Conservation (phyloP, 2,113 vertebrate species). For the Panurus biarmicus region DNA sequence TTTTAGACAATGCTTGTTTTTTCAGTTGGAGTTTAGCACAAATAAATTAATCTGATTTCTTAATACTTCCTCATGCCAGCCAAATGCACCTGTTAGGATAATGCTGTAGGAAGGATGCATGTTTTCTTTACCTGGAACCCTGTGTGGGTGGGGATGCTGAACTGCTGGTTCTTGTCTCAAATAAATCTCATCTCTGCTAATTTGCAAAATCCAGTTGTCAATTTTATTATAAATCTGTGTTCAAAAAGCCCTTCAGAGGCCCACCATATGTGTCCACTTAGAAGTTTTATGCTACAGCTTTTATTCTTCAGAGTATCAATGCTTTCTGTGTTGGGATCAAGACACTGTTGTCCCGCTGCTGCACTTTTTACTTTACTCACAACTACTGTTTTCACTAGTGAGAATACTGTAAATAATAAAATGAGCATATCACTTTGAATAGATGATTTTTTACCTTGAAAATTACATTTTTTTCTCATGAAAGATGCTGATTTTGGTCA, state of each 20-base stretch:
- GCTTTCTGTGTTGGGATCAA: neutral
- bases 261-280: neutral
- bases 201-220: neutral
- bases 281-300: neutral
- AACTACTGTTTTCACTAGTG: neutral
- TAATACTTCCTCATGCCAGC: neutral
- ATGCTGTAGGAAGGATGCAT: neutral
- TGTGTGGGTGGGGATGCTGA: neutral
- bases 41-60: neutral
- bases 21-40: neutral
- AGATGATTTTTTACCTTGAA: neutral
- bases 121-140: neutral
- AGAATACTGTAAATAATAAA: neutral
- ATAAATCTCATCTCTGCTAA: neutral
- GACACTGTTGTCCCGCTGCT: neutral
- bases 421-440: neutral
- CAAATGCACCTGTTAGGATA: neutral
- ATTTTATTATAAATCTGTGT: neutral
- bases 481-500: neutral
- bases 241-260: neutral
- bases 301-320: neutral
- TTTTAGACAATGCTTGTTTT: neutral
- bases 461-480: neutral
- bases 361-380: neutral
- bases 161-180: neutral